Conservation (phyloP, 2,888 invertebrate species). For the Tanypteryx hageni region DNA sequence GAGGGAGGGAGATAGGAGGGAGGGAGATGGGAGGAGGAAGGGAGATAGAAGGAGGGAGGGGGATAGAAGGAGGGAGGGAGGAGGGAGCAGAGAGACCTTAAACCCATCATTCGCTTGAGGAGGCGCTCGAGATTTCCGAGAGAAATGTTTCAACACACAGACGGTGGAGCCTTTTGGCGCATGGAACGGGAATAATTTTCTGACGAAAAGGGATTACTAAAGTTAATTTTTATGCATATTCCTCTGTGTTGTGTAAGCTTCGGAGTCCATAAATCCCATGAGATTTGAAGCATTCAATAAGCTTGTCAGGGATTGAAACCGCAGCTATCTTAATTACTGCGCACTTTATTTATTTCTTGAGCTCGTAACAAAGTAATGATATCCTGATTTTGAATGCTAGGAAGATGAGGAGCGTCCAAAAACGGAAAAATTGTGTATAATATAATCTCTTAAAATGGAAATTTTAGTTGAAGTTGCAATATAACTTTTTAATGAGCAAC, state of each 20-base stretch:
- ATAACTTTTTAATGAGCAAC: no score
- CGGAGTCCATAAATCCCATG: constrained; percentile 59
- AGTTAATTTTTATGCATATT: constrained; percentile 64
- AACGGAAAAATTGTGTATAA: neutral
- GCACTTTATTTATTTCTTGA: constrained; percentile 21
- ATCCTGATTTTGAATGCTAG: neutral
- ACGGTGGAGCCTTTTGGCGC: constrained; percentile 56
- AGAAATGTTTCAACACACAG: constrained; percentile 60
- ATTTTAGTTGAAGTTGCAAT: no score
- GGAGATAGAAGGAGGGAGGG: neutral
- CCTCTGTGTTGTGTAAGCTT: constrained; percentile 62
- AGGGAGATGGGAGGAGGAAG: neutral
- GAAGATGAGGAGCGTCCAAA: neutral
- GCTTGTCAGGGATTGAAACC: constrained; percentile 61
- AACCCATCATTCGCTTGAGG: constrained; percentile 61
- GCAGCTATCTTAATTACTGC: constrained; percentile 62
- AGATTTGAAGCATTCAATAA: constrained; percentile 60
- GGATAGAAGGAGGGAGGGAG: neutral
- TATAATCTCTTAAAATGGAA: neutral
- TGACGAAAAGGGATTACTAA: constrained; percentile 63
- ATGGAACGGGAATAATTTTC: constrained; percentile 62
- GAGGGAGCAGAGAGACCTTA: neutral
- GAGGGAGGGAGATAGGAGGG: neutral
- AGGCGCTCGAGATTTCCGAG: constrained; percentile 57
- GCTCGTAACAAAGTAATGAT: constrained; percentile 39